These are phyloP conservation scores for Meta bourneti DNA, from an alignment of 2,888 invertebrate species.

Conservation along the genomic window DNA sequence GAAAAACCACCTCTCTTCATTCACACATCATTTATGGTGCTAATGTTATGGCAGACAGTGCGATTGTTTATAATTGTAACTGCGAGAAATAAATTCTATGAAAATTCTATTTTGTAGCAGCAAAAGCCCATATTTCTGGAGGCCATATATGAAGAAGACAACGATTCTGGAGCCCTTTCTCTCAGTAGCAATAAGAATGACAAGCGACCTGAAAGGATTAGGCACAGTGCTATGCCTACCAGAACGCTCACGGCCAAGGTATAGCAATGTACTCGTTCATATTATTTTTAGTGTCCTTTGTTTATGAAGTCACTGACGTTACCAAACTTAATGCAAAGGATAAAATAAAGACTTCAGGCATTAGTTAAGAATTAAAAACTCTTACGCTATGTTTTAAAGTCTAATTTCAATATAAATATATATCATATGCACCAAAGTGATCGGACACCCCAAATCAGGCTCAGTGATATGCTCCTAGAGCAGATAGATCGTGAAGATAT, in stretches of 20 bases:
- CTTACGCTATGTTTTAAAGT: too few relatives aligned
- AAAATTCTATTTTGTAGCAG: constrained; percentile 13
- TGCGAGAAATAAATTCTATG: too few relatives aligned
- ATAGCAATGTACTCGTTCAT: background rate
- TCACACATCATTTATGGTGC: background rate
- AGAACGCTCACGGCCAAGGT: constrained; percentile 63
- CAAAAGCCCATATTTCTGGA: constrained; percentile 72
- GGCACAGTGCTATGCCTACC: constrained; percentile 68
- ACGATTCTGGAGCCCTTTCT: constrained; percentile 57
- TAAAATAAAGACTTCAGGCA: background rate
- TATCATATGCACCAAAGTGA: too few relatives aligned
- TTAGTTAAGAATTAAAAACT: too few relatives aligned
- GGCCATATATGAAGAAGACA: constrained; percentile 74
- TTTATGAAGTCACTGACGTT: background rate
- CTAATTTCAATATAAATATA: too few relatives aligned
- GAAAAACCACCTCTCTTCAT: background rate
- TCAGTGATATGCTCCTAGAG: too few relatives aligned
- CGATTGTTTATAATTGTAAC: too few relatives aligned
- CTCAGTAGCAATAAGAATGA: constrained; percentile 58
- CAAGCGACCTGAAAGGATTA: constrained; percentile 62
- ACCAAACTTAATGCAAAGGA: background rate
- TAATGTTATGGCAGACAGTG: background rate
- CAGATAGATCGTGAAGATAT: too few relatives aligned
- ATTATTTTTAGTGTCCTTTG: too few relatives aligned
- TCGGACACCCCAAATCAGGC: too few relatives aligned